A percentile compares a stretch with the other conserved stretches of the same genome.
Conservation (phyloP, 2,797 vertebrate genomes). For the Gymnothorax javanicus region DNA sequence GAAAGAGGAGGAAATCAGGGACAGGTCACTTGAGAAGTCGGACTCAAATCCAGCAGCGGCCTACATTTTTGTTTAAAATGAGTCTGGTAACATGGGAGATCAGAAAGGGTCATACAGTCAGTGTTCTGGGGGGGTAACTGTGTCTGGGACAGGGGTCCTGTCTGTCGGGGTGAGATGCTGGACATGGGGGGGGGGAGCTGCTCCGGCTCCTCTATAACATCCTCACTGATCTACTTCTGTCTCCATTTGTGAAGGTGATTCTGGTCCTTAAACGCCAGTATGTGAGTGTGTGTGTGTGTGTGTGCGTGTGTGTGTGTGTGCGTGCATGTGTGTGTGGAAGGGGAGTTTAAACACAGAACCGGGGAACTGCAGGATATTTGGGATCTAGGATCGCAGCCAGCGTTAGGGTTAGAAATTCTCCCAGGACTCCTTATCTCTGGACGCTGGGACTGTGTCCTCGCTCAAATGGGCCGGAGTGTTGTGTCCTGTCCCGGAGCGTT, state of each 20-base stretch:
- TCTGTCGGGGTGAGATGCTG: constrained; percentile 12
- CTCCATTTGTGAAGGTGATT: neutral
- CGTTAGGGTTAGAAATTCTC: neutral
- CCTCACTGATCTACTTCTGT: neutral
- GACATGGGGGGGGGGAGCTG: neutral
- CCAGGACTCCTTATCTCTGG: neutral
- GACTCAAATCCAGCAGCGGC: neutral
- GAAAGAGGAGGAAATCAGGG: too few relatives aligned
- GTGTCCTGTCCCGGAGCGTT: neutral
- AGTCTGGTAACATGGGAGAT: neutral
- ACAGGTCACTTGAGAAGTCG: neutral
- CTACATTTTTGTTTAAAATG: neutral
- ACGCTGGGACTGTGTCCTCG: too few relatives aligned
- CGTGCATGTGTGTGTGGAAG: too few relatives aligned
- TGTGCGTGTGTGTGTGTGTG: too few relatives aligned
- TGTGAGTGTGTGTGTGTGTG: neutral
- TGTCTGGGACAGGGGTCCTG: constrained; percentile 20
- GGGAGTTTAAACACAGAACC: too few relatives aligned
- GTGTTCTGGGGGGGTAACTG: neutral
- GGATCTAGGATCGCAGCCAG: neutral
- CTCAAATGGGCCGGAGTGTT: too few relatives aligned
- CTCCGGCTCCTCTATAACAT: neutral
- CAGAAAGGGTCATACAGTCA: neutral
- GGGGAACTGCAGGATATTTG: too few relatives aligned
- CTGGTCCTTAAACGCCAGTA: neutral